These are phyloP conservation scores for Argyra leucocephala DNA, from an alignment of 2,888 invertebrate genomes.

Conservation along the genomic window DNA sequence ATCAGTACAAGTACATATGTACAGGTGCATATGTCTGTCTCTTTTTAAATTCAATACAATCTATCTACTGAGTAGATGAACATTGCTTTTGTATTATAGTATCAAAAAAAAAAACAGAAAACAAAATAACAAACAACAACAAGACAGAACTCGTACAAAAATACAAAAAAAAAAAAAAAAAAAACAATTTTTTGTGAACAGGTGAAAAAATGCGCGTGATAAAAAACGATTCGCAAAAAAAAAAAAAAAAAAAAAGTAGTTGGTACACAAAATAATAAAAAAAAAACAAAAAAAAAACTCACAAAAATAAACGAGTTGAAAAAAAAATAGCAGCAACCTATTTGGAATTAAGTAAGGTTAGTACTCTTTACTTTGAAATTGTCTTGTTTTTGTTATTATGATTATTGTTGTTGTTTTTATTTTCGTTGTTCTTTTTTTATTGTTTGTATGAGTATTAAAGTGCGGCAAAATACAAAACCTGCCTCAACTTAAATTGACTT, in stretches of 20 bases:
- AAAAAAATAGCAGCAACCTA: conserved; percentile 1
- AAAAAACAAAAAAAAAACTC: too few species aligned
- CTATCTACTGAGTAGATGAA: background rate
- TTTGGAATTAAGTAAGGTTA: conserved; percentile 6
- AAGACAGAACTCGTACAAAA: background rate
- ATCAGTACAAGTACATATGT: background rate
- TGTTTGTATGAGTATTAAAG: background rate
- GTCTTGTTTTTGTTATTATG: background rate
- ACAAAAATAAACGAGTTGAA: background rate
- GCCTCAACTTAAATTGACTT: conserved; percentile 1
- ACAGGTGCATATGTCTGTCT: background rate
- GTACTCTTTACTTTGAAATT: background rate
- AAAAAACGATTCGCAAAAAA: conserved; percentile 2
- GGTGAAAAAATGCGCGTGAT: conserved; percentile 6
- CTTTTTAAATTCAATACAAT: background rate
- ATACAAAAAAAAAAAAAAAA: background rate
- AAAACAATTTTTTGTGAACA: background rate
- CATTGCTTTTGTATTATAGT: background rate
- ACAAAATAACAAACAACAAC: too few species aligned
- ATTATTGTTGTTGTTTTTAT: background rate
- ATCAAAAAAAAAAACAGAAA: background rate
- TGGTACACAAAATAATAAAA: background rate
- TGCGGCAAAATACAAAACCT: background rate
- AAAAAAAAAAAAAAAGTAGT: background rate
- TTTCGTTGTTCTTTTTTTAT: background rate